A percentile compares a stretch with the other conserved stretches of the same genome.
Conservation (phyloP, 2,113 vertebrate species). For the Marmota flaviventris region DNA sequence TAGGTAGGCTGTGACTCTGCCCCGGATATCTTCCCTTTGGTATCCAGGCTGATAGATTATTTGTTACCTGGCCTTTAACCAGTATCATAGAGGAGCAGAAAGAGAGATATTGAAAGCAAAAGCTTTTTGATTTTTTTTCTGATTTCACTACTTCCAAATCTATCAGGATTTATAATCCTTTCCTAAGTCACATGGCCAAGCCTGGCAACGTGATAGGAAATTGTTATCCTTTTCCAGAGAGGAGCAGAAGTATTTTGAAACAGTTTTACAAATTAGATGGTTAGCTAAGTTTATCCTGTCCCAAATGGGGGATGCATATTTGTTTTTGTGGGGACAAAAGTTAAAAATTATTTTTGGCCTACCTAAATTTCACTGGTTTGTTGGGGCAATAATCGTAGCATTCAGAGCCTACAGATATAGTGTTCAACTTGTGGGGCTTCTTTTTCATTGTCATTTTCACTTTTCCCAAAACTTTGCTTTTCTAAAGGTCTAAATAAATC, state of each 20-base stretch:
- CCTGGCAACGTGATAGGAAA: not conserved
- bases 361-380: not conserved
- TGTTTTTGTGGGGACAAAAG: not conserved
- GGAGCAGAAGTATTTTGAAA: not conserved
- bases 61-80: constrained; percentile 7
- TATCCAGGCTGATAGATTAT: not conserved
- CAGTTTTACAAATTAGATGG: not conserved
- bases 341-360: constrained; percentile 38
- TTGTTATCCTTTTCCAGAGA: not conserved
- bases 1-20: not conserved
- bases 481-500: not conserved
- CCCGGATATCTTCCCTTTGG: not conserved
- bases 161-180: not conserved
- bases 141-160: not conserved
- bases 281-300: not conserved
- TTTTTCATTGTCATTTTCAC: constrained; percentile 50
- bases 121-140: not conserved
- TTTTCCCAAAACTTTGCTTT: constrained; percentile 17
- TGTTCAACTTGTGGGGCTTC: constrained; percentile 19
- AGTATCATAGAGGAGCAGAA: not conserved
- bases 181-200: not conserved
- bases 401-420: constrained; percentile 7
- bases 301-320: not conserved
- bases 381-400: not conserved
- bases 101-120: not conserved